Base-by-base conservation (phyloP, 2,888 invertebrate species). In the Sphaerophoria rueppellii region DNA sequence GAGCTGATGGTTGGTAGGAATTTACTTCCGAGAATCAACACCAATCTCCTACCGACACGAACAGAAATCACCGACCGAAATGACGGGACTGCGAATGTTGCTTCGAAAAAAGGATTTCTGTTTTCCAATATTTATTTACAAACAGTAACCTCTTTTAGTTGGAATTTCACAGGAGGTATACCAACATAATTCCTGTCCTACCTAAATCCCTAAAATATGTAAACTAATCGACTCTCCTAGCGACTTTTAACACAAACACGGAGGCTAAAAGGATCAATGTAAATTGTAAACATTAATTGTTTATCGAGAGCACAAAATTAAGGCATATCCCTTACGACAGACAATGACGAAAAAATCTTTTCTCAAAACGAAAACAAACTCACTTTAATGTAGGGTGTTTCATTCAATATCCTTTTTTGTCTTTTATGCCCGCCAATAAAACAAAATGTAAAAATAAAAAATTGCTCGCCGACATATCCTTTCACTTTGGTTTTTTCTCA, bases 191-290 rank as follows among this genome's bases (percentile, higher is more conserved):
- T 24, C 24, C 24, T 24, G 24, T 24, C 24, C 24, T 24, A 24
- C 24, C 24, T 24, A 24, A 24, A n/a, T n/a, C 24, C 24, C 24
- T 24, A 24, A 5, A 12, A 14, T 67, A 82, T 81, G 81, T 57
- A 80, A 76, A 81, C 80, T 76, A 81, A 85, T 80, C 81, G 81
- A 85, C 83, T 80, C 50, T 67, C 72, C 12, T 12, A 77, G 61
- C 76, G 81, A 85, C 85, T 85, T 85, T 24, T 85, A 74, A 85
- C 85, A 70, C 85, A 40, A 83, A 76, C 76, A 24, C 16, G 70
- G 57, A 83, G 80, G 83, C 80, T 70, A 14, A 67, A 67, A 67
- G 54, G 67, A 67, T 32, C 32, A 52, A 54, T 40, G 54, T 54
- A 54, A 54, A 54, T 54, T 54, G 65, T 52, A 63, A 67, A 67